Evolutionary conservation across 1,140 invertebrate species (phyloP).

Genomic region (Drosophila mauritiana): DNA sequence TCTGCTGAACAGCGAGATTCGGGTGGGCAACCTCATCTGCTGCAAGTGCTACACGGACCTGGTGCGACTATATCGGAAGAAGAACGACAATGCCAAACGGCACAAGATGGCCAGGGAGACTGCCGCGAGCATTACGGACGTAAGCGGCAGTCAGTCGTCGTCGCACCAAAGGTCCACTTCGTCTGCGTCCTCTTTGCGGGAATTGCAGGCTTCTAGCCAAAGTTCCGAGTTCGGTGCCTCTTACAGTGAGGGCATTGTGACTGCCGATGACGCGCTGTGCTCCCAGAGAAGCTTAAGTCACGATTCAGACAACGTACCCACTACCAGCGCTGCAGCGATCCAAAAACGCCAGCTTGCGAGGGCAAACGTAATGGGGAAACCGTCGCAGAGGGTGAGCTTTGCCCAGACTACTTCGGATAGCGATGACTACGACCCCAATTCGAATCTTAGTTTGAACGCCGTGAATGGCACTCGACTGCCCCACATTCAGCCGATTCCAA

Average conservation of each 20-base stretch:
- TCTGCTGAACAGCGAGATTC: not conserved
- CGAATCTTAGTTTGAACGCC: conserved; percentile 59
- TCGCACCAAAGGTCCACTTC: too few species aligned
- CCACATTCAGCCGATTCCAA: conserved; percentile 63
- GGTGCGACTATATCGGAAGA: conserved; percentile 19
- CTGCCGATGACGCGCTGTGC: too few species aligned
- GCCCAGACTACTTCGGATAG: not conserved
- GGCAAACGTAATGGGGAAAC: too few species aligned
- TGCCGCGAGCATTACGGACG: conserved; percentile 30
- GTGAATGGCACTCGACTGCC: conserved; percentile 67
- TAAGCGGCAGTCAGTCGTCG: conserved; percentile 38
- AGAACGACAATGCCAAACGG: conserved; percentile 5
- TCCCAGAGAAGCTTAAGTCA: not conserved
- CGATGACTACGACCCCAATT: conserved; percentile 52
- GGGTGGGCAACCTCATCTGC: not conserved
- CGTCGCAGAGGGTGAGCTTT: not conserved
- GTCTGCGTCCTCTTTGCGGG: not conserved
- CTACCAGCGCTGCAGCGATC: conserved; percentile 3
- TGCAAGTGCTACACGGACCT: not conserved
- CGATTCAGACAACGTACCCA: not conserved
- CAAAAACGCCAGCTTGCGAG: not conserved
- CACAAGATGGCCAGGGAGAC: not conserved
- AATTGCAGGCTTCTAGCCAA: too few species aligned
- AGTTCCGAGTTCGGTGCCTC: not conserved
- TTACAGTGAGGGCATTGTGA: too few species aligned